Evolutionary conservation across 2,888 invertebrate species (phyloP).

Genomic region (Eugnorisma glareosa): DNA sequence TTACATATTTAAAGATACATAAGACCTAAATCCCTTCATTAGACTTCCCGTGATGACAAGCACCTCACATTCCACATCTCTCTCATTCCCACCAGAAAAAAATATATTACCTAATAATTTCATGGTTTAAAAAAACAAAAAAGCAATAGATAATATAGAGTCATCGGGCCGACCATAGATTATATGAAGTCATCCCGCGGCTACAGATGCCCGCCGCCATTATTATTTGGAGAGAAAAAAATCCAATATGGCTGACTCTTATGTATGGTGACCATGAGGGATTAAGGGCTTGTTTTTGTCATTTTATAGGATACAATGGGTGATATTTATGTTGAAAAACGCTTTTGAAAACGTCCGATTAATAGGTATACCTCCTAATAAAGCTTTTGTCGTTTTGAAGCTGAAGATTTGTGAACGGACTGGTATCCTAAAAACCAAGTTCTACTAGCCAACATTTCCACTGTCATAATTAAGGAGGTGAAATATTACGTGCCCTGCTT

Average conservation of each 20-base stretch:
- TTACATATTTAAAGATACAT: conserved; percentile 10
- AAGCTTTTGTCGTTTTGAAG: neutral
- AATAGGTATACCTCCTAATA: neutral
- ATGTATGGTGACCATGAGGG: conserved; percentile 72
- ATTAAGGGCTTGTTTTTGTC: conserved; percentile 33
- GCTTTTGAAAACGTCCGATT: neutral
- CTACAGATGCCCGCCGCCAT: conserved; percentile 81
- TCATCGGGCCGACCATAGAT: conserved; percentile 86
- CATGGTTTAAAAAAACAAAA: conserved; percentile 68
- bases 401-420: neutral
- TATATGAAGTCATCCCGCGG: conserved; percentile 88
- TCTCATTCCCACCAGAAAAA: conserved; percentile 66
- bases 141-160: conserved; percentile 87
- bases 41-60: conserved; percentile 29
- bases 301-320: conserved; percentile 5
- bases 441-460: neutral
- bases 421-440: neutral
- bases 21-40: conserved; percentile 34
- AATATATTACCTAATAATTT: conserved; percentile 74
- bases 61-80: conserved; percentile 49
- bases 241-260: conserved; percentile 83
- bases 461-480: neutral
- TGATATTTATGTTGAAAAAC: conserved; percentile 9
- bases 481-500: neutral
- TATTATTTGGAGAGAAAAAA: conserved; percentile 78